Percentiles rank a stretch among this genome's conserved stretches.
phyloP scores from a whole-genome alignment of 1,140 invertebrate species.

The Streblospio benedicti region DNA sequence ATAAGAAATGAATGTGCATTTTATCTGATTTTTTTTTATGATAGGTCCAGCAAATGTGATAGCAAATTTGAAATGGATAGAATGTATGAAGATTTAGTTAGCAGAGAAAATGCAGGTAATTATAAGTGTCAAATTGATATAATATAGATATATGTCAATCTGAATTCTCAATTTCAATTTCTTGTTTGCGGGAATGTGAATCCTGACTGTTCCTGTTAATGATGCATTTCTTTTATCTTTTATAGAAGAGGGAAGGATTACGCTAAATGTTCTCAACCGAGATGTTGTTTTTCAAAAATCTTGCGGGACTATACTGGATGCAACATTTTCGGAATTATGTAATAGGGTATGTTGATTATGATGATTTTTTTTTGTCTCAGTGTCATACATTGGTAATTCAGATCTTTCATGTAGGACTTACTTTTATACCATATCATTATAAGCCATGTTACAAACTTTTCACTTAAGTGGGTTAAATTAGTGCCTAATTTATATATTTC shows the following conservation, averaged over 20 bases:
- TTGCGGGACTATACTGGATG: slow-evolving; percentile 84
- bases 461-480: neutral
- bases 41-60: slow-evolving; percentile 55
- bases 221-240: slow-evolving; percentile 19
- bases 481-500: too few relatives aligned
- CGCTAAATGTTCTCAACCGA: slow-evolving; percentile 74
- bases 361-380: neutral
- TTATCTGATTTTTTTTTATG: too few relatives aligned
- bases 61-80: slow-evolving; percentile 61
- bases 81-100: slow-evolving; percentile 79
- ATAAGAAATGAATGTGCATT: too few relatives aligned
- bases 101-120: slow-evolving; percentile 75
- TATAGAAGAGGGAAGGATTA: slow-evolving; percentile 64
- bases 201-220: too few relatives aligned
- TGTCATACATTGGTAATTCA: neutral
- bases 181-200: too few relatives aligned
- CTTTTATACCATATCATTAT: too few relatives aligned
- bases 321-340: slow-evolving; percentile 83
- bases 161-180: neutral
- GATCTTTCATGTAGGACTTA: too few relatives aligned
- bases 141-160: too few relatives aligned
- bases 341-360: slow-evolving; percentile 60
- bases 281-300: slow-evolving; percentile 80
- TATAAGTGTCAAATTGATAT: too few relatives aligned
- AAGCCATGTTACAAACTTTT: too few relatives aligned